Evolutionary conservation across 2,797 vertebrate species (phyloP), one percentile per base, ranked within the genome.

Genomic region (Sarcoramphus papa): DNA sequence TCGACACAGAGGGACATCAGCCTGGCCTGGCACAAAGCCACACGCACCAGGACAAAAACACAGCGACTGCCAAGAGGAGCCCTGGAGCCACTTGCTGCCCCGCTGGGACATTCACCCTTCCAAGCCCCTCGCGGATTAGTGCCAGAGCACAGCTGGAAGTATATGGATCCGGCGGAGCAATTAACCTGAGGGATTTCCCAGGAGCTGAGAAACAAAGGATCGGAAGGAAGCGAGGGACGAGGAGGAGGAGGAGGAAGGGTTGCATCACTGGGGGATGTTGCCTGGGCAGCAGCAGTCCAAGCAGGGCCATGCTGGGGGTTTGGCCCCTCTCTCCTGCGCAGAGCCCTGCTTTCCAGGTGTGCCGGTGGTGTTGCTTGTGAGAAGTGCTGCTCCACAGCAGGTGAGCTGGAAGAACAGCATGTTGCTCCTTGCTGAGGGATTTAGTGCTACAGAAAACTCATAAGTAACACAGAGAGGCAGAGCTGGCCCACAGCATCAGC

Each of bases 51-150:
- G 23, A 35, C 68, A 67, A 19, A 47, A n/a, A 20, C 30, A 17
- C 0, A 0, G 41, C 30, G 13, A 3, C 59, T 20, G 53, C 13
- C 0, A 0, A 33, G 19, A 31, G 50, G 41, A 37, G 10, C 15
- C 10, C 0, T 0, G 43, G 51, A 73, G 15, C 60, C 12, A 5
- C 59, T 59, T 77, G 20, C 41, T 60, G 27, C 8, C 9, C 37
- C 25, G 27, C 8, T 1, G 3, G 47, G 25, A 41, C 41, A 23
- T 30, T 14, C 10, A 53, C 9, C 24, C 50, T 37, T 41, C 16
- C 15, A 21, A 62, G 35, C 53, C 56, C 23, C 48, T 68, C 2
- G 0, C 4, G 3, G 1, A 27, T 37, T 37, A 57, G 18, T 17
- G 50, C 69, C 59, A 18, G n/a, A 70, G 25, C 35, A 75, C 16